Evolutionary conservation across 2,797 vertebrate genomes (phyloP), one percentile per base, ranked within the genome.

Genomic region (Sciurus carolinensis): DNA sequence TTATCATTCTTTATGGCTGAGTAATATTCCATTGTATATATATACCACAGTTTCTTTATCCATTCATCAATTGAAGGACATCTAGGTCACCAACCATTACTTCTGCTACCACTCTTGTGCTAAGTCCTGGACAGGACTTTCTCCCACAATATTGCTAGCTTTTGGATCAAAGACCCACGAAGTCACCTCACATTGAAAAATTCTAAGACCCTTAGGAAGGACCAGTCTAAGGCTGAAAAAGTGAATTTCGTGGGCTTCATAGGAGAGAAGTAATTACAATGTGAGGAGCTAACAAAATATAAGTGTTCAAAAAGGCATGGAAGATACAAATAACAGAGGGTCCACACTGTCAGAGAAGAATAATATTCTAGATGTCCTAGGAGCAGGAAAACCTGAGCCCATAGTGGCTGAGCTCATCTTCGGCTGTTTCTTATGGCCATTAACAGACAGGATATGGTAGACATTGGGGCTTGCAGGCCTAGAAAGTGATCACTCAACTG

Each of bases 161-260:
- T 90, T 88, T 47, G 59, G 85, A 54, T 84, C 75, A 83, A 88
- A 96, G 66, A 5, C 20, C 84, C 42, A 28, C 1, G 18, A 87
- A 28, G 20, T 33, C 47, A 36, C 33, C 47, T 69, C 9, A 77
- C n/a, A 50, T 5, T 72, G 33, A 11, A 42, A 84, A 7, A 2
- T 30, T 30, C 75, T 54, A 90, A 92, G 80, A 57, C 20, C 54
- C 54, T 57, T 57, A 57, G 7, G 20, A 22, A 57, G 54, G 54
- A 22, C 13, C 94, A 82, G 57, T 54, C 73, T 33, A 91, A 88
- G 42, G n/a, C 80, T 85, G 28, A 42, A 76, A 94, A 83, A 93
- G 75, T 66, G 47, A 80, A 17, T 87, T 92, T 95, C 80, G 30
- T 95, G 59, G 18, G n/a, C 84, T 73, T 50, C 73, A 30, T 3